Conservation (phyloP, 2,888 invertebrate genomes). For the Sarcophaga variegata region DNA sequence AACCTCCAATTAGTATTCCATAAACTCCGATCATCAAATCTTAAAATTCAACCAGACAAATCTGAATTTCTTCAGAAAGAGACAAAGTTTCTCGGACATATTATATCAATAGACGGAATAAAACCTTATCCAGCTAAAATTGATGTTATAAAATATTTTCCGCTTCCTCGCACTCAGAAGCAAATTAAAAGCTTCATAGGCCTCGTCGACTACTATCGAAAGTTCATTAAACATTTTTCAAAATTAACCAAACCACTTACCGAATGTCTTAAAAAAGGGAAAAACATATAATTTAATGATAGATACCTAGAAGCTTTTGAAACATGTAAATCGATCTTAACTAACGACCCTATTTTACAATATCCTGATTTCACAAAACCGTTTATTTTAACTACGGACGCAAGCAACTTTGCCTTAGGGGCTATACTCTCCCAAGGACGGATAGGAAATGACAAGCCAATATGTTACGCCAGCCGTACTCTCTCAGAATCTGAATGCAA, state of each 20-base stretch:
- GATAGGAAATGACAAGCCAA: neutral
- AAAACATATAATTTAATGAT: slow-evolving; percentile 9
- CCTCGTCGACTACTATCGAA: slow-evolving; percentile 49
- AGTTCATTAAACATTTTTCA: slow-evolving; percentile 38
- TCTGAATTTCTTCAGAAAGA: slow-evolving; percentile 39
- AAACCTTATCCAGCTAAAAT: slow-evolving; percentile 33
- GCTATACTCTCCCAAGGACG: too few species aligned
- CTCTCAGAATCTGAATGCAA: too few species aligned
- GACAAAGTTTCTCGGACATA: slow-evolving; percentile 28
- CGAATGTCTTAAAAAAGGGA: slow-evolving; percentile 54
- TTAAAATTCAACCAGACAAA: slow-evolving; percentile 39
- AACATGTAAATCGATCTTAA: slow-evolving; percentile 60
- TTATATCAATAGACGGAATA: slow-evolving; percentile 31
- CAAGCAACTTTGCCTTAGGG: too few species aligned
- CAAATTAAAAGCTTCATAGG: slow-evolving; percentile 1
- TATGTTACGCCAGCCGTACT: neutral
- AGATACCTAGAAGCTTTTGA: slow-evolving; percentile 53
- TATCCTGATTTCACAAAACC: too few species aligned
- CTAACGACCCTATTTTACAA: too few species aligned
- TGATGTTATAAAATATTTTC: slow-evolving; percentile 12
- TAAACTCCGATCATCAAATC: slow-evolving; percentile 22
- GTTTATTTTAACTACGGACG: too few species aligned
- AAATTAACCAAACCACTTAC: slow-evolving; percentile 56
- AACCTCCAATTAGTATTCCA: slow-evolving; percentile 58
- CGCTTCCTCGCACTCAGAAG: neutral